Base-by-base conservation (phyloP, 2,113 vertebrate genomes). In the Grus americana region DNA sequence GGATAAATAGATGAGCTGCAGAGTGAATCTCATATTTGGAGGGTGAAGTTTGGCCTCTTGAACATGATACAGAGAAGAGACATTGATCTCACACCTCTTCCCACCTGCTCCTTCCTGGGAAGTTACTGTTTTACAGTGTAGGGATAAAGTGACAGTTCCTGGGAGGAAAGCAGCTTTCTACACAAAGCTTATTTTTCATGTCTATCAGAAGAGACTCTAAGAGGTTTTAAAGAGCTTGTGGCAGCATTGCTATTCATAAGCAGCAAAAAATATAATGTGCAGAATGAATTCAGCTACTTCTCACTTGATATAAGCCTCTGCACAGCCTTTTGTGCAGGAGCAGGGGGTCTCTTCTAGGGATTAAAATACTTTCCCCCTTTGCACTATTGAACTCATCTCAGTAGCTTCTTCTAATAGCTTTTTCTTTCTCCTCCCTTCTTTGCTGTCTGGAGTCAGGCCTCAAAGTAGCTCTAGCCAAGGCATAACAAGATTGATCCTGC, bases 341-440 rank as follows among this genome's bases (percentile, higher is more conserved):
- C 68, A 67, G 67, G 26, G 73, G 12, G 34, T 81, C 46, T 88
- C 8, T 91, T 76, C 15, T 92, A 67, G 32, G 57, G 19, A 81
- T 93, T 93, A 84, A 88, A 91, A 82, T 89, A 40, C 59, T 91
- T 92, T 92, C 36, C 38, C 38, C 38, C 47, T 95, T 95, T 88
- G 71, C 76, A 83, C 82, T 91, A 38, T 79, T 92, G 87, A 92
- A 83, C 42, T 83, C n/a, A 10, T 90, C 63, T 83, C 63, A 75
- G 62, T 66, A 80, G 44, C 93, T 95, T 90, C n/a, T 94, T 78
- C 47, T 81, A 58, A n/a, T n/a, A 80, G 38, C 18, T 7, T 81
- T 73, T 79, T 71, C 26, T 94, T 83, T 58, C 13, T 36, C 81
- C 19, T 92, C 7, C 15, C 12, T 72, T 81, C 19, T 89, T 79